Conservation (phyloP, 2,888 invertebrate species). For the Micoletzkya japonica region DNA sequence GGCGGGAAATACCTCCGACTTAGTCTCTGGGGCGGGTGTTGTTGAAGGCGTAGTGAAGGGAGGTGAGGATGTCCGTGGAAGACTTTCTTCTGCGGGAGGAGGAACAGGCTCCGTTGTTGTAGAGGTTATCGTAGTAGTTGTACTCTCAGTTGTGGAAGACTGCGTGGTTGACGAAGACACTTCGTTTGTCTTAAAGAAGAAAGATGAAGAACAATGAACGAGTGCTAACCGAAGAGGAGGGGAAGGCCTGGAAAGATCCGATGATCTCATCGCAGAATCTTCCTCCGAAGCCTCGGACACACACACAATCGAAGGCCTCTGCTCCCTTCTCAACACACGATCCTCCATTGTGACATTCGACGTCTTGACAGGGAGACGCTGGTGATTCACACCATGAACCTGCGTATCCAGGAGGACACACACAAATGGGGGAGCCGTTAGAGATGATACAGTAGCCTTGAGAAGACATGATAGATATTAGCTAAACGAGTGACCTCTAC, state of each 20-base stretch:
- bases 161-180: background rate
- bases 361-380: background rate
- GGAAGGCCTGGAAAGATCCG: conserved; percentile 5
- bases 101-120: background rate
- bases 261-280: conserved; percentile 22
- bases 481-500: background rate
- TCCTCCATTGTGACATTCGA: conserved; percentile 10
- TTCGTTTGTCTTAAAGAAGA: background rate
- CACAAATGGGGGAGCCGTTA: conserved; percentile 34
- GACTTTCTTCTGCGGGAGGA: background rate
- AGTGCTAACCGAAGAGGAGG: background rate
- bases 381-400: conserved; percentile 45
- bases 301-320: conserved; percentile 20
- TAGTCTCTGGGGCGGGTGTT: background rate
- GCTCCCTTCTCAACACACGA: conserved; percentile 15
- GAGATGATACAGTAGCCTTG: conserved; percentile 24
- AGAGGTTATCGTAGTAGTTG: conserved; percentile 4
- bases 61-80: background rate
- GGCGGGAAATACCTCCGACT: background rate
- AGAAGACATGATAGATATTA: background rate
- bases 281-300: conserved; percentile 18
- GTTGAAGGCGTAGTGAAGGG: background rate
- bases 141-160: background rate
- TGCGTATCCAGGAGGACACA: conserved; percentile 38
- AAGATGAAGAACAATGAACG: conserved; percentile 6